phyloP scores from a whole-genome alignment of 2,797 vertebrate species.

The Amniataba percoides region DNA sequence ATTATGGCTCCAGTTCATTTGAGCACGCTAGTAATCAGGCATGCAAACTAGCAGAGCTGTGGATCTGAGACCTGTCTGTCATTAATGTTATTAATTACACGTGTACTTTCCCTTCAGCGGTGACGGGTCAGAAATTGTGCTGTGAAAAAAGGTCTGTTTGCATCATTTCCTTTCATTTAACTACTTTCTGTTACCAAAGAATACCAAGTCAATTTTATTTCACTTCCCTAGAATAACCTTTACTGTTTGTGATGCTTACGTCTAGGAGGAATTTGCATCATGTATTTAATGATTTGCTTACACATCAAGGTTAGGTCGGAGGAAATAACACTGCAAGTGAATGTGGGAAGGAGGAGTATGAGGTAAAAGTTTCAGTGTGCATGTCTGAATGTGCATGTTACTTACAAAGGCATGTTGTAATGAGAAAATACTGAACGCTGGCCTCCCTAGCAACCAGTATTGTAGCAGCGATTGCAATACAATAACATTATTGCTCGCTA shows the following conservation, averaged over 20 bases:
- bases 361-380: background rate
- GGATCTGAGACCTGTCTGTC: background rate
- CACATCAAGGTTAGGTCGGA: background rate
- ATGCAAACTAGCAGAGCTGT: background rate
- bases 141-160: background rate
- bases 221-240: constrained; percentile 4
- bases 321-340: background rate
- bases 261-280: constrained; percentile 24
- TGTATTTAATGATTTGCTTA: constrained; percentile 30
- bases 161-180: background rate
- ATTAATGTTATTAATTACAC: background rate
- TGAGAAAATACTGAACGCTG: background rate
- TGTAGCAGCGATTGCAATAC: background rate
- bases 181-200: background rate
- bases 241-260: background rate
- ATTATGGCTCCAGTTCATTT: background rate
- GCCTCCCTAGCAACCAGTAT: constrained; percentile 12
- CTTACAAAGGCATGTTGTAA: constrained; percentile 18
- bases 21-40: background rate
- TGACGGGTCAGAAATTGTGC: background rate
- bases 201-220: background rate
- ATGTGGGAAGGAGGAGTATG: background rate
- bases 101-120: background rate
- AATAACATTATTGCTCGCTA: background rate
- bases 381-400: background rate